Evolutionary conservation across 2,797 vertebrate genomes (phyloP).

Genomic region (Phataginus tricuspis): DNA sequence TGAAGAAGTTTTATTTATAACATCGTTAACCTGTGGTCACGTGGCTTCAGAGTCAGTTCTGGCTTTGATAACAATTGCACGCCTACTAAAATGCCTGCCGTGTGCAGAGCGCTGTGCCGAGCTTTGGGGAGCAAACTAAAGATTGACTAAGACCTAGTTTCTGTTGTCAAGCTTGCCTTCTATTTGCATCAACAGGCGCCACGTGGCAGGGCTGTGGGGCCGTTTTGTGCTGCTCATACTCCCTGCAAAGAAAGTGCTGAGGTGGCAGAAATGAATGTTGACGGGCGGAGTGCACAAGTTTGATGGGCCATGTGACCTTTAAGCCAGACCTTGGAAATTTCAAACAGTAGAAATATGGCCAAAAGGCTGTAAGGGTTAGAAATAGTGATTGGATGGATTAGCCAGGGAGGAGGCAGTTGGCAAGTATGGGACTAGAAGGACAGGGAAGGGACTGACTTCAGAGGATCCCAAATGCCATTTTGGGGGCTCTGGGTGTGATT

Average conservation of each 20-base stretch:
- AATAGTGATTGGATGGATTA: background rate
- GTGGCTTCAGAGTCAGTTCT: background rate
- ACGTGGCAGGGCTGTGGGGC: rapidly evolving
- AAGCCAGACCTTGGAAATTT: background rate
- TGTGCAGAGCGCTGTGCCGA: background rate
- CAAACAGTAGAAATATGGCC: background rate
- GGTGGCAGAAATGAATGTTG: background rate
- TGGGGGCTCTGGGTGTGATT: background rate
- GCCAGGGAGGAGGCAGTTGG: background rate
- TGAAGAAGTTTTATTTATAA: background rate
- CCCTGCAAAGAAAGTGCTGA: background rate
- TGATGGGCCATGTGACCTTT: background rate
- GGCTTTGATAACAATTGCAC: background rate
- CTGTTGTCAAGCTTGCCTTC: background rate
- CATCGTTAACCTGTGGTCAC: background rate
- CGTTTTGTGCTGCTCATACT: rapidly evolving
- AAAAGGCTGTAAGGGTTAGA: background rate
- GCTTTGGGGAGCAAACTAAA: background rate
- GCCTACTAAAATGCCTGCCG: background rate
- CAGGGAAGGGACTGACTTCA: background rate
- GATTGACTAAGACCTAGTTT: background rate
- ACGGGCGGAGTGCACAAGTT: background rate
- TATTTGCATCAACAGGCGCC: background rate
- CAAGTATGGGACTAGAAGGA: background rate
- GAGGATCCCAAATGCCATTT: background rate